Evolutionary conservation across 1,140 invertebrate genomes (phyloP), one percentile per base, ranked within the genome.

Genomic region (Drosophila fuyamai): DNA sequence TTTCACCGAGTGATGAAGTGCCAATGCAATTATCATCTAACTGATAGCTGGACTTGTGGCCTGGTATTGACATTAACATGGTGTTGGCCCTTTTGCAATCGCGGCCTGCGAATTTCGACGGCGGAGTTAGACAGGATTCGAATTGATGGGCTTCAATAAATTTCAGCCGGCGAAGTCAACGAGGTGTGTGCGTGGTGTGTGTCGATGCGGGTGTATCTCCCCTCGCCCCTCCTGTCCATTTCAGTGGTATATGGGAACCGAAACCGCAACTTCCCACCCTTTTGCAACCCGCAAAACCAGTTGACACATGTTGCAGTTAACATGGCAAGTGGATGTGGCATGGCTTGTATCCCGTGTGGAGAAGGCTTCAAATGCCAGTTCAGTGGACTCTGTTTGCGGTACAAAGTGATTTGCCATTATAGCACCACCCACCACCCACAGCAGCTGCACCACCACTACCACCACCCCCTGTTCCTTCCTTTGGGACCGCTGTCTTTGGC

Each of bases 221-320:
- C 7, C n/a, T 6, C 29, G n/a, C 0, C 10, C 10, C 41, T 36
- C 54, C 14, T 74, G 56, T 29, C 57, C 62, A 48, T 50, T 60
- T 32, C 44, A 60, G 14, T 35, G 50, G 13, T 23, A 35, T 13
- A 23, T 56, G 54, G 27, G 32, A 59, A 44, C 56, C 53, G 43
- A 16, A 58, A 56, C 47, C 55, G 35, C 68, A 79, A 13, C 63
- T 51, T 27, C 13, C 47, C 35, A 40, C 46, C 59, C 38, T 32
- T 36, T 12, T 36, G 18, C 66, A 50, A 32, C 18, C 66, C 67
- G 9, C 60, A 46, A 80, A 80, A 50, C 63, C 71, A 80, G 67
- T 81, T 81, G 78, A 80, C 78, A 81, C 71, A 71, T 81, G 77
- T 81, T 80, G 70, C 76, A 74, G 76, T 58, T 72, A 71, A 71